These are phyloP conservation scores for Drosophila peninsularis DNA, from an alignment of 2,888 invertebrate genomes.

Conservation along the genomic window DNA sequence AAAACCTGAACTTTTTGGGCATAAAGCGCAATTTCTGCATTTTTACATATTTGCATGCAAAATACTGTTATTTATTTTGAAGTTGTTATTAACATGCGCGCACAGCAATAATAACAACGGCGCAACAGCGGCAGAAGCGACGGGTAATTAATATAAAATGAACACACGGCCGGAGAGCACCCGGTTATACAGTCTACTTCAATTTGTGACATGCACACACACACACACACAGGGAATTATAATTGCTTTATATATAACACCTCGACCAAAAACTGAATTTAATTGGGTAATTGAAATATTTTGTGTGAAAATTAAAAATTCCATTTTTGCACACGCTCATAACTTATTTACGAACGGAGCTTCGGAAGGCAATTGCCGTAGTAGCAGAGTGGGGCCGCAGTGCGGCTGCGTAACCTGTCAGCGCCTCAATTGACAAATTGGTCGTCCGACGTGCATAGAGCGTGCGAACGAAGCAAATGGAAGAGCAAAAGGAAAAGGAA, in stretches of 20 bases:
- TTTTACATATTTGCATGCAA: conserved; percentile 32
- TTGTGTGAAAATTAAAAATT: conserved; percentile 64
- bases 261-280: conserved; percentile 59
- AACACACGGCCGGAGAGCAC: conserved; percentile 45
- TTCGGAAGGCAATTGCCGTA: conserved; percentile 27
- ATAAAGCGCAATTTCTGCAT: conserved; percentile 64
- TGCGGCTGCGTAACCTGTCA: conserved; percentile 81
- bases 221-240: conserved; percentile 17
- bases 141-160: conserved; percentile 63
- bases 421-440: conserved; percentile 74
- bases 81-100: conserved; percentile 66
- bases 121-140: conserved; percentile 22
- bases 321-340: conserved; percentile 69
- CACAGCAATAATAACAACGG: conserved; percentile 35
- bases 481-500: background rate
- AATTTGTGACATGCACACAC: conserved; percentile 50
- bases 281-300: conserved; percentile 76
- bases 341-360: conserved; percentile 53
- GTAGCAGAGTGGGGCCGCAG: conserved; percentile 37
- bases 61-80: conserved; percentile 59
- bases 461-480: conserved; percentile 61
- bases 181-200: conserved; percentile 60
- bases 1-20: conserved; percentile 67
- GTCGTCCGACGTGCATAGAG: conserved; percentile 35
- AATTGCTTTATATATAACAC: conserved; percentile 64